These are phyloP conservation scores for Mayetiola destructor DNA, from an alignment of 2,888 invertebrate species.

Conservation along the genomic window DNA sequence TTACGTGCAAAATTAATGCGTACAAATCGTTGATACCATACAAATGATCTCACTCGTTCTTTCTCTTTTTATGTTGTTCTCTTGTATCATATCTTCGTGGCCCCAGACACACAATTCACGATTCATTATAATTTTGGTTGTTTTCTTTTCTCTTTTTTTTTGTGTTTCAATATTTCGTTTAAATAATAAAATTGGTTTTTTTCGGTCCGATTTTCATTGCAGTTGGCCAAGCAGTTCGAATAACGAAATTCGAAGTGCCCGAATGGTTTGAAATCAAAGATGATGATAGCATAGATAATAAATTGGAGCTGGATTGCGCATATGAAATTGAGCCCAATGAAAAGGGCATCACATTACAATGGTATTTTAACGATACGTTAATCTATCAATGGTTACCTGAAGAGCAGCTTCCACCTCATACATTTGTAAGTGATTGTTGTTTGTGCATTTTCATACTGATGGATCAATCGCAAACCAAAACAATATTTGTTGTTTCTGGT, in stretches of 20 bases:
- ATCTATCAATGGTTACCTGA: constrained; percentile 74
- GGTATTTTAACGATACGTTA: constrained; percentile 54
- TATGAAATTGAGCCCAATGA: constrained; percentile 46
- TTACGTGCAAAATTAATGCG: too few relatives aligned
- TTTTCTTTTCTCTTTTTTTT: background rate
- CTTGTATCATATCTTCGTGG: too few relatives aligned
- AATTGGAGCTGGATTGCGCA: constrained; percentile 56
- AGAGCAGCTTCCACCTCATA: constrained; percentile 41
- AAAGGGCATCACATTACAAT: constrained; percentile 57
- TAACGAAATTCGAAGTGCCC: constrained; percentile 16
- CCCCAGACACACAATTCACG: too few relatives aligned
- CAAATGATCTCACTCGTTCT: too few relatives aligned
- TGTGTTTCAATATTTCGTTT: background rate
- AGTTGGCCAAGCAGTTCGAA: constrained; percentile 14
- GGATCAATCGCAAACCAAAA: background rate
- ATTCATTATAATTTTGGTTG: too few relatives aligned
- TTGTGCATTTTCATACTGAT: constrained; percentile 19
- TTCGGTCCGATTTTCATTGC: background rate
- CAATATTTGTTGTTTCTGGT: too few relatives aligned
- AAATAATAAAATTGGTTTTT: background rate
- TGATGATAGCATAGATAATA: constrained; percentile 38
- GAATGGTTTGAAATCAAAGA: constrained; percentile 15
- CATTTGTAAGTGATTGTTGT: constrained; percentile 36
- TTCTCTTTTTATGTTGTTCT: background rate
- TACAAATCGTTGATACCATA: too few relatives aligned